Conservation (phyloP, 2,888 invertebrate genomes). For the Acleris emargana region DNA sequence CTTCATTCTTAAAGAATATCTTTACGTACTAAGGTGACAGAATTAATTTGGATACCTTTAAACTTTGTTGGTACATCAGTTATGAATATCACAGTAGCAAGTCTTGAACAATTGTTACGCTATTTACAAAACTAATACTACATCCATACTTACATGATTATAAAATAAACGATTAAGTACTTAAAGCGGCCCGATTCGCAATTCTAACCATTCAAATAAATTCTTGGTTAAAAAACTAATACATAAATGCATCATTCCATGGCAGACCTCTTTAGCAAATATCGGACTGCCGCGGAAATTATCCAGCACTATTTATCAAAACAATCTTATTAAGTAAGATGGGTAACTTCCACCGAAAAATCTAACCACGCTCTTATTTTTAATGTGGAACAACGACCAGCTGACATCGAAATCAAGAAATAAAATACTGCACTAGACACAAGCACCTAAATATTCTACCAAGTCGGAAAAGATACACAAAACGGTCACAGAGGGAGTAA, state of each 20-base stretch:
- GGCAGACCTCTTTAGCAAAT: slow-evolving; percentile 68
- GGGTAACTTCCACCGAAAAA: slow-evolving; percentile 14
- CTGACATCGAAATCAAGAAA: slow-evolving; percentile 50
- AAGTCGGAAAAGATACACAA: slow-evolving; percentile 28
- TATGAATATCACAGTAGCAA: slow-evolving; percentile 49
- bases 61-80: slow-evolving; percentile 56
- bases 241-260: slow-evolving; percentile 35
- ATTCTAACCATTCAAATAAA: slow-evolving; percentile 19
- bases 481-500: slow-evolving; percentile 4
- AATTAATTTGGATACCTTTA: slow-evolving; percentile 32
- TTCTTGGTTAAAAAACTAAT: slow-evolving; percentile 15
- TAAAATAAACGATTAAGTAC: slow-evolving; percentile 28
- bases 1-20: slow-evolving; percentile 39
- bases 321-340: slow-evolving; percentile 18
- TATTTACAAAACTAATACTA: slow-evolving; percentile 45
- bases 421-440: slow-evolving; percentile 56
- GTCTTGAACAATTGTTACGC: slow-evolving; percentile 25
- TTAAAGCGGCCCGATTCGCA: slow-evolving; percentile 10
- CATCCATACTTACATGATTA: slow-evolving; percentile 15
- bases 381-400: slow-evolving; percentile 58
- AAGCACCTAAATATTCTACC: slow-evolving; percentile 48
- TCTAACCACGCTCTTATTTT: slow-evolving; percentile 23
- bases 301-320: slow-evolving; percentile 14
- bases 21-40: slow-evolving; percentile 31
- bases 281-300: slow-evolving; percentile 48